Percentiles rank a stretch among this genome's conserved stretches.
Conservation (phyloP, 2,797 vertebrate species). For the Halcyon badia region DNA sequence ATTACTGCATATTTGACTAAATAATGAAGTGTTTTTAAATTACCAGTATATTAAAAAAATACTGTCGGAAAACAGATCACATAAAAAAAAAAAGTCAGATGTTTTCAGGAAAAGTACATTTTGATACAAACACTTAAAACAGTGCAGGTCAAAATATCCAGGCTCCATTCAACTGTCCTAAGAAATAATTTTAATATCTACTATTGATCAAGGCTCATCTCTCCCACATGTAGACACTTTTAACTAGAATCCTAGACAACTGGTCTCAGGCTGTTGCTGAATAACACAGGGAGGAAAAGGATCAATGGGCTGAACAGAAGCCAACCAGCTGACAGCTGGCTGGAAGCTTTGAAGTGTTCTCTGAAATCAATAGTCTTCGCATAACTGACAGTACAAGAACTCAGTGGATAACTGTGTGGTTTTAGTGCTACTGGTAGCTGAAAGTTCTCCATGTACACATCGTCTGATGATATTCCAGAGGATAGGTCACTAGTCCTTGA, state of each 20-base stretch:
- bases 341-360: background rate
- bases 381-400: fast-evolving
- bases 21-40: background rate
- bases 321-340: background rate
- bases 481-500: background rate
- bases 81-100: background rate
- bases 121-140: background rate
- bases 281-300: background rate
- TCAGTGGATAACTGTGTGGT: fast-evolving
- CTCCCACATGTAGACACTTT: fast-evolving
- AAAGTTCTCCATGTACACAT: background rate
- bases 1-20: background rate
- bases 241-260: background rate
- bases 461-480: background rate
- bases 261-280: background rate
- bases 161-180: background rate
- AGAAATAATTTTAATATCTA: background rate
- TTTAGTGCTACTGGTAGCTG: background rate
- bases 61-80: background rate
- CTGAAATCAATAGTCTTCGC: background rate
- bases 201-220: background rate
- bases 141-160: background rate
- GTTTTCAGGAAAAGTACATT: background rate
- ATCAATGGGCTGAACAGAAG: background rate
- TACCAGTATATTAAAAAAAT: background rate